These are phyloP conservation scores for Mirza zaza DNA, from an alignment of 2,113 vertebrate species.

Conservation along the genomic window DNA sequence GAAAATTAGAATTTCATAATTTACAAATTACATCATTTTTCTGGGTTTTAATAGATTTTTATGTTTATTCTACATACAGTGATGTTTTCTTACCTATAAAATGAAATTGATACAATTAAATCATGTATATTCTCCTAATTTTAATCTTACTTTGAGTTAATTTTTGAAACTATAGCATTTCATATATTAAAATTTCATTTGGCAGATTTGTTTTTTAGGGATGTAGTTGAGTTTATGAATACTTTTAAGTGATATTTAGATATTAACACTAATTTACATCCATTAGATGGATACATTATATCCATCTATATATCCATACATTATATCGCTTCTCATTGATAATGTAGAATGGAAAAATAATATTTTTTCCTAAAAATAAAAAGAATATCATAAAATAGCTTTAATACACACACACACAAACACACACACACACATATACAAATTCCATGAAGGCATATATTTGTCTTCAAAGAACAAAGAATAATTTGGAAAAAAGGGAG, in stretches of 20 bases:
- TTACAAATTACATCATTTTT: not conserved
- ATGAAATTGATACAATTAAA: not conserved
- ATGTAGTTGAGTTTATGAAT: not conserved
- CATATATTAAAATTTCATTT: constrained; percentile 18
- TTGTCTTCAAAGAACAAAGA: constrained; percentile 65
- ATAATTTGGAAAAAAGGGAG: constrained; percentile 62
- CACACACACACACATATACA: constrained; percentile 65
- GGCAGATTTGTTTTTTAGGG: constrained; percentile 18
- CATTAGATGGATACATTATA: not conserved
- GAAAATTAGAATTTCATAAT: not conserved
- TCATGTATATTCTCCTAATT: constrained; percentile 28
- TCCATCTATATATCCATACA: no score
- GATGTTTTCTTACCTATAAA: not conserved
- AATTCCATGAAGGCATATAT: constrained; percentile 36
- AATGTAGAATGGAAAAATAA: not conserved
- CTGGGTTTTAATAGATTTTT: not conserved
- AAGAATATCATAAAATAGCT: constrained; percentile 74
- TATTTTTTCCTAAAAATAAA: constrained; percentile 73
- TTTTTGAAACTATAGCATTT: constrained; percentile 31
- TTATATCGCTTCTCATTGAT: constrained; percentile 6
- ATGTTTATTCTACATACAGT: not conserved
- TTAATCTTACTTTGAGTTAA: constrained; percentile 28
- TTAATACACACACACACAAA: constrained; percentile 64
- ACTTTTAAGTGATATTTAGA: not conserved
- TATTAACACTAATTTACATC: constrained; percentile 42